These are phyloP conservation scores for Danionella dracula DNA, from an alignment of 2,797 vertebrate genomes.

Conservation along the genomic window DNA sequence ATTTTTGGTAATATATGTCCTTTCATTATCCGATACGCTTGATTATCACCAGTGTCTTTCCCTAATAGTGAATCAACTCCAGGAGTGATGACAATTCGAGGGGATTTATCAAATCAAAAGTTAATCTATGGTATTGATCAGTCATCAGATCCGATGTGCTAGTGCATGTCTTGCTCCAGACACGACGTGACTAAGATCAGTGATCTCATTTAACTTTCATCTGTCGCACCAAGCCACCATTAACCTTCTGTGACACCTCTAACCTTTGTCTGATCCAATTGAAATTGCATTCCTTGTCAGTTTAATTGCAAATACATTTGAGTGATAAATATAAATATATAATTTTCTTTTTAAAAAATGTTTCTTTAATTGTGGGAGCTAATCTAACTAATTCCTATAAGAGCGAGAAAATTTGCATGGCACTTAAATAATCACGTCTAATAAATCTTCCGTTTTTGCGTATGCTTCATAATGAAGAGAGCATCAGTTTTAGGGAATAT, in stretches of 20 bases:
- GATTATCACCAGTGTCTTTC: slow-evolving; percentile 13
- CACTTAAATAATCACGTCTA: not conserved
- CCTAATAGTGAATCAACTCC: slow-evolving; percentile 16
- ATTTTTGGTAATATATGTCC: too few relatives aligned
- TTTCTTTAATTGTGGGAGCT: slow-evolving; percentile 6
- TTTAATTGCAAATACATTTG: slow-evolving; percentile 42
- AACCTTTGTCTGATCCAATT: slow-evolving; percentile 44
- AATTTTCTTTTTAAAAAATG: slow-evolving; percentile 6
- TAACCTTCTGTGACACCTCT: slow-evolving; percentile 46
- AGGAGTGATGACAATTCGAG: slow-evolving; percentile 23
- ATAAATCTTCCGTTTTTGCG: not conserved
- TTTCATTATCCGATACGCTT: slow-evolving; percentile 14
- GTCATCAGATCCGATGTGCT: slow-evolving; percentile 31
- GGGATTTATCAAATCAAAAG: slow-evolving; percentile 45
- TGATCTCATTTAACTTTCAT: slow-evolving; percentile 45
- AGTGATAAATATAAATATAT: slow-evolving; percentile 26
- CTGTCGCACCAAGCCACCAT: slow-evolving; percentile 39
- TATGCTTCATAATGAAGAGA: too few relatives aligned
- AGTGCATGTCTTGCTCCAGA: slow-evolving; percentile 25
- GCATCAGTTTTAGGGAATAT: not conserved
- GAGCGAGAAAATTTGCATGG: not conserved
- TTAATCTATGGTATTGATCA: slow-evolving; percentile 44
- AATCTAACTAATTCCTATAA: not conserved
- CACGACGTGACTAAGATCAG: slow-evolving; percentile 33
- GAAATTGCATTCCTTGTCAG: slow-evolving; percentile 41